Base-by-base conservation (phyloP, 2,888 invertebrate species). In the Synanthedon vespiformis region DNA sequence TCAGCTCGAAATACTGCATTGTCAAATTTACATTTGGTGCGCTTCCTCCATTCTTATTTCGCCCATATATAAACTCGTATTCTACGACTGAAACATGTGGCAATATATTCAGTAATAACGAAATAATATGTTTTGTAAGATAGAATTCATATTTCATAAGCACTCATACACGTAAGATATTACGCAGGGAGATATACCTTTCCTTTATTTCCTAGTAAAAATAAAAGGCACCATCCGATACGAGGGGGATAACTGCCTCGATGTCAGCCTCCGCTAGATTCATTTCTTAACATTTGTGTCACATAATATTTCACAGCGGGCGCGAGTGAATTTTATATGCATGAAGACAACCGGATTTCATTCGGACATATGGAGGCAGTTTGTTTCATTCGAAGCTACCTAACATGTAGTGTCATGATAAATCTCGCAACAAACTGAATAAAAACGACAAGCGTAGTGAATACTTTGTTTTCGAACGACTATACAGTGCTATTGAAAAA, bases 81-180 rank as follows among this genome's bases (percentile, higher is more conserved):
- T 63, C 68, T 70, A 72, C 72, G 69, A 68, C 70, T 59, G 67
- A 66, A 74, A 76, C 73, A 74, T 74, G 77, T 77, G 77, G 73
- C 78, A 76, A 81, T 82, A 79, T 78, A 77, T 78, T 77, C 67
- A 72, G 80, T 76, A 82, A 83, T 83, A 85, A 82, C 80, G 76
- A 74, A 83, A 82, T 84, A 85, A 82, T 80, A 84, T 80, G 81
- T 81, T 80, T 81, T 77, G 74, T 68, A 72, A 83, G 75, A 84
- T 80, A 77, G 80, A 81, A 82, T 85, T 82, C 83, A 85, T 86
- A 84, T 85, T 84, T 86, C 82, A 84, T 81, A 80, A 80, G 79
- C 78, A 81, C 77, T 78, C 79, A 72, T 77, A 77, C 76, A 73
- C 76, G 78, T 77, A 79, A 75, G 70, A 80, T 84, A 84, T 84